phyloP scores from a whole-genome alignment of 2,797 vertebrate genomes.

The Rhinichthys osculus region DNA sequence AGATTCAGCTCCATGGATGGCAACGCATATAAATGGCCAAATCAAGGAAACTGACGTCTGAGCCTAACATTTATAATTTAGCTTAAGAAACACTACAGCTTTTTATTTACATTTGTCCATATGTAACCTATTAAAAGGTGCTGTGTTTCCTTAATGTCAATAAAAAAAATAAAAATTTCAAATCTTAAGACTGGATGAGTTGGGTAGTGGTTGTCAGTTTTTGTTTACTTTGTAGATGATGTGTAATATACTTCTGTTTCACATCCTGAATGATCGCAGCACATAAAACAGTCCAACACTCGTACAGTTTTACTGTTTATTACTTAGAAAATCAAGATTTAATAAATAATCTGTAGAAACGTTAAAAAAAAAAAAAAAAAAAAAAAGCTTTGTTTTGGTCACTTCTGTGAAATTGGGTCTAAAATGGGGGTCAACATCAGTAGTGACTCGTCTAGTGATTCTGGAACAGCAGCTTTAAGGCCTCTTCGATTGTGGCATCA shows the following conservation, averaged over 20 bases:
- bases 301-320: slow-evolving; percentile 68
- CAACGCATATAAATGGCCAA: slow-evolving; percentile 39
- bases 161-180: slow-evolving; percentile 68
- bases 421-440: slow-evolving; percentile 72
- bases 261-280: not conserved
- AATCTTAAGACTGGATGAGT: slow-evolving; percentile 59
- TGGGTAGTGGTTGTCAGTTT: not conserved
- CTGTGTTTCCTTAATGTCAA: slow-evolving; percentile 68
- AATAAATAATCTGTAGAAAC: slow-evolving; percentile 89
- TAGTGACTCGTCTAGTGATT: slow-evolving; percentile 63
- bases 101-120: slow-evolving; percentile 67
- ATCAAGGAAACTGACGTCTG: slow-evolving; percentile 53
- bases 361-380: slow-evolving; percentile 72
- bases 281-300: slow-evolving; percentile 19
- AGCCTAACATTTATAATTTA: slow-evolving; percentile 50
- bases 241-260: not conserved
- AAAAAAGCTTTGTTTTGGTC: slow-evolving; percentile 65
- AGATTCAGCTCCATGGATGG: slow-evolving; percentile 42
- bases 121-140: slow-evolving; percentile 69
- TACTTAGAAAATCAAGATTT: slow-evolving; percentile 87
- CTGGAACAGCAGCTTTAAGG: slow-evolving; percentile 84
- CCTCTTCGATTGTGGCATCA: slow-evolving; percentile 85
- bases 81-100: slow-evolving; percentile 66
- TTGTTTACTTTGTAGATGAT: not conserved
- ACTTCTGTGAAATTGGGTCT: slow-evolving; percentile 75